These are phyloP conservation scores for Petrophora chlorosata DNA, from an alignment of 2,888 invertebrate species.

Conservation along the genomic window DNA sequence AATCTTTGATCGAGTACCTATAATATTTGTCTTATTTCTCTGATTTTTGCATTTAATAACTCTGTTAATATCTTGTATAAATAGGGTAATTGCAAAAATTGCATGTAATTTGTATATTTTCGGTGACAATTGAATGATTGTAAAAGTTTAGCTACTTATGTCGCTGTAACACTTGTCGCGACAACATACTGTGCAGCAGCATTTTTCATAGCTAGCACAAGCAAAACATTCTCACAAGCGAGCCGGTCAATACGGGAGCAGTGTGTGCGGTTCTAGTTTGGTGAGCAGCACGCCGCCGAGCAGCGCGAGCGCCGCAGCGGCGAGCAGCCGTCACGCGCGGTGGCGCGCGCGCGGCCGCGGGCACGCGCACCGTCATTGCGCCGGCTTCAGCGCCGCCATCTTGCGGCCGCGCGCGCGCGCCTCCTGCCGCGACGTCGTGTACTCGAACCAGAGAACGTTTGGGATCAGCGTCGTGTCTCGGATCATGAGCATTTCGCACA, in stretches of 20 bases:
- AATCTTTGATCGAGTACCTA: no score
- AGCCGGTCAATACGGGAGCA: constrained; percentile 42
- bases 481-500: constrained; percentile 93
- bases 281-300: constrained; percentile 63
- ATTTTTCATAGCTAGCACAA: no score
- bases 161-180: no score
- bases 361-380: constrained; percentile 89
- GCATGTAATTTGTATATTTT: no score
- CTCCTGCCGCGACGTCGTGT: constrained; percentile 93
- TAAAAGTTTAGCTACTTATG: no score
- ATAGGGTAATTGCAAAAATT: no score
- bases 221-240: background rate
- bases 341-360: constrained; percentile 44
- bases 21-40: no score
- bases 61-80: no score
- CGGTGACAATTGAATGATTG: no score
- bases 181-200: no score
- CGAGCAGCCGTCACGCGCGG: constrained; percentile 77
- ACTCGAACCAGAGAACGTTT: constrained; percentile 96
- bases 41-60: no score
- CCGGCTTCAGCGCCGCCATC: constrained; percentile 89
- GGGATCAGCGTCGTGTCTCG: constrained; percentile 96
- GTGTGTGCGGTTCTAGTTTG: constrained; percentile 49
- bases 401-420: constrained; percentile 91
- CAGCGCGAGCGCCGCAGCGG: constrained; percentile 67